phyloP scores from a whole-genome alignment of 2,888 invertebrate species.

The Eupithecia pulchellata region DNA sequence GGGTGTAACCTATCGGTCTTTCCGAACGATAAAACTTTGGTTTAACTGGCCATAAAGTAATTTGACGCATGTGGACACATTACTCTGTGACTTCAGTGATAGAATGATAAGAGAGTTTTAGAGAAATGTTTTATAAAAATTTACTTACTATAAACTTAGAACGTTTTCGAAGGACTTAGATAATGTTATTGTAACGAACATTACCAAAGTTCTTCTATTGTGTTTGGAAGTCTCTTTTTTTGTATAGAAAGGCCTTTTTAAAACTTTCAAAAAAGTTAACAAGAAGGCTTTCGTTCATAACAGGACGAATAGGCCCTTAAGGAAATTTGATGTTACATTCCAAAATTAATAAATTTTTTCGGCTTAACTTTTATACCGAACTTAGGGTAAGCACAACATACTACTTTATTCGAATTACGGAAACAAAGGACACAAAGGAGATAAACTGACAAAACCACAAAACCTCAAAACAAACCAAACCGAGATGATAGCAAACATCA shows the following conservation, averaged over 20 bases:
- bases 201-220: neutral
- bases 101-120: neutral
- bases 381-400: neutral
- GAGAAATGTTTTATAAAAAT: neutral
- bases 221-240: neutral
- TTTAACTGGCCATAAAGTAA: slow-evolving; percentile 19
- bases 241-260: neutral
- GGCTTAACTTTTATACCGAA: neutral
- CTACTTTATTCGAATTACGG: neutral
- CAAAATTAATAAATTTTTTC: neutral
- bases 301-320: neutral
- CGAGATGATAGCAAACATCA: neutral
- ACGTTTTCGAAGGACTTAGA: neutral
- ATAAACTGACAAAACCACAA: neutral
- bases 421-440: neutral
- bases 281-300: neutral
- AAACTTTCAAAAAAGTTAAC: neutral
- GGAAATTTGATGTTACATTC: slow-evolving; percentile 6
- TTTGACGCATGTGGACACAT: slow-evolving; percentile 7
- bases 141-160: neutral
- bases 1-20: slow-evolving; percentile 25
- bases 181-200: neutral
- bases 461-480: neutral
- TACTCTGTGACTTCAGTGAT: neutral
- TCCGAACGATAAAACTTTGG: slow-evolving; percentile 32